Base-by-base conservation (phyloP, 2,797 vertebrate genomes). In the Sebastes minor region DNA sequence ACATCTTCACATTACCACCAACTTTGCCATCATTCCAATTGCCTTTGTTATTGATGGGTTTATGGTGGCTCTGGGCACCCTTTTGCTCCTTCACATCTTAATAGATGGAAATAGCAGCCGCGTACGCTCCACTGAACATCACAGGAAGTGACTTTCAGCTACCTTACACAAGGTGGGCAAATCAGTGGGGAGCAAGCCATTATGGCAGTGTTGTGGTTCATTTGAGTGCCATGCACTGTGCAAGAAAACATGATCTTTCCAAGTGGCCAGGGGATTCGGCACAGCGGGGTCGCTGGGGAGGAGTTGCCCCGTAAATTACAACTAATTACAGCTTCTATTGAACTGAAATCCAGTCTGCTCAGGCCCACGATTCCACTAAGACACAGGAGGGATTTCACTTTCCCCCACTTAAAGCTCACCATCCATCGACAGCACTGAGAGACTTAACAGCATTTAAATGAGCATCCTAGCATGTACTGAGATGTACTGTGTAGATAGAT, bases 51-150 rank as follows among this genome's bases (percentile, higher is more conserved):
- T 91, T 90, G 87, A 86, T 78, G 90, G 90, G 81, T 91, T 93
- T 89, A 91, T 86, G 80, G 78, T 25, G 83, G 88, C 89, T 92
- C 80, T 80, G 78, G 76, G 73, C 82, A 75, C 73, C 71, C 66
- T 14, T 42, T 87, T 86, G 84, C 94, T 90, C 94, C 69, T 84
- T 95, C 92, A 88, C 93, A 94, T 96, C 94, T 96, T 96, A 96
- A 97, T 97, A 96, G 96, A 96, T 92, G 96, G 95, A 97, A 97
- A 96, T 95, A 95, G 94, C 95, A 94, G 95, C 82, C 82, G 90
- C 62, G 59, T 83, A 95, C 81, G 94, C 96, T 93, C 92, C 91
- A 84, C 89, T 93, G 93, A 95, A 93, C 94, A 96, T 93, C 94
- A 91, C 93, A 92, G 92, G 93, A 93, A 93, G 91, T 95, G 95